These are phyloP conservation scores for Agonopterix subpropinquella DNA, from an alignment of 2,888 invertebrate genomes.

Conservation along the genomic window DNA sequence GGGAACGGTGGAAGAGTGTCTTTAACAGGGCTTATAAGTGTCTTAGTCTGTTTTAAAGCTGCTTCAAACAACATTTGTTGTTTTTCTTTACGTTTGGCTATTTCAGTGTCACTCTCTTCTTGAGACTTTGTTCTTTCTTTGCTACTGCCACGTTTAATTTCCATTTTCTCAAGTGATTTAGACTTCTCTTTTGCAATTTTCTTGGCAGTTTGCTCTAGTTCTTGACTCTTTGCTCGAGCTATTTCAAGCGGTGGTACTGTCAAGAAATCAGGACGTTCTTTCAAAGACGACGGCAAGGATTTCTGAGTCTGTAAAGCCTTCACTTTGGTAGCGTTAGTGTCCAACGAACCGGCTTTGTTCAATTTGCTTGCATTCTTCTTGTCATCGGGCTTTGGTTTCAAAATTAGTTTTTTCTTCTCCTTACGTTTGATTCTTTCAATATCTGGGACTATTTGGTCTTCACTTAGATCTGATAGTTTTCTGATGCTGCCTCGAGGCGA, in stretches of 20 bases:
- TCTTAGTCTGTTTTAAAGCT: conserved; percentile 84
- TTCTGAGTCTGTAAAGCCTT: conserved; percentile 70
- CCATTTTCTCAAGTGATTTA: conserved; percentile 80
- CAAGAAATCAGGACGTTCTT: conserved; percentile 68
- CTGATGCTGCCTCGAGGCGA: conserved; percentile 70
- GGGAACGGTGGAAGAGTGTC: conserved; percentile 83
- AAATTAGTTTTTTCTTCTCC: conserved; percentile 63
- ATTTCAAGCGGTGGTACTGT: conserved; percentile 73
- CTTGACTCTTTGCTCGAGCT: conserved; percentile 77
- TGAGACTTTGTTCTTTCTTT: conserved; percentile 83
- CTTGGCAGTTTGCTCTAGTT: conserved; percentile 72
- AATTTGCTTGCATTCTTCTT: conserved; percentile 55
- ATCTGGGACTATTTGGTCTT: conserved; percentile 69
- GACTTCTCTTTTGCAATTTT: conserved; percentile 79
- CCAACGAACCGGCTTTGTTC: conserved; percentile 67
- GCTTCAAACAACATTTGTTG: conserved; percentile 86
- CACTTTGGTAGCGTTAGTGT: conserved; percentile 64
- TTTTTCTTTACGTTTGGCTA: conserved; percentile 82
- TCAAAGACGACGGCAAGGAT: conserved; percentile 71
- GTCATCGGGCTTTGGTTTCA: conserved; percentile 64
- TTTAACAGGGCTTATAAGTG: conserved; percentile 83
- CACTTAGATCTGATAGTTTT: conserved; percentile 68
- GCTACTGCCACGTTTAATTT: conserved; percentile 72
- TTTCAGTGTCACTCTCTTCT: conserved; percentile 83
- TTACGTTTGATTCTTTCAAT: conserved; percentile 68